Base-by-base conservation (phyloP, 1,140 invertebrate species). In the Calycopis cecrops region DNA sequence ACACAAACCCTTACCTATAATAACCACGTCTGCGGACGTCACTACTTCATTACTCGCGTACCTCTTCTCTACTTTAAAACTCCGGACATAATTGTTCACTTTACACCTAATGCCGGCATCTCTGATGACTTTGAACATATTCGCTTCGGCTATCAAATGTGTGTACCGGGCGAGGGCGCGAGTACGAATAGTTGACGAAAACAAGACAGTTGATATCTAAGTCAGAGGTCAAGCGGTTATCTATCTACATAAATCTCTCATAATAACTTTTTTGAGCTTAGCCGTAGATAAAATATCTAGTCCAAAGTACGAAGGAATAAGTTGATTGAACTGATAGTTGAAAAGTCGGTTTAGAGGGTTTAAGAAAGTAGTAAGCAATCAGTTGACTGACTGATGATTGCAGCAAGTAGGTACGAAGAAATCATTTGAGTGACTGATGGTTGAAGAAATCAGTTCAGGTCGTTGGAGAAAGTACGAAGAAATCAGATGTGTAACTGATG, bases 21-120 rank as follows among this genome's bases (percentile, higher is more conserved):
- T 71, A 57, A 86, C 83, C 42, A 86, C 77, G 69, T 86, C 83
- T 4, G 83, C 83, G 4, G 80, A 83, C 7, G 76, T 71, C 18
- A 80, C 74, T 0, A 86, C 60, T 35, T 86, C 75, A 38, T 67
- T 63, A 17, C 69, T 69, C 0, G 71, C 70, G 18, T 61, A 12
- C 66, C 63, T 50, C 60, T 60, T 17, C 44, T 63, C 17, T 50
- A 48, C 28, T 47, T 48, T 62, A 12, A 35, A 57, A 42, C 48
- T 58, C 60, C 68, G 73, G 11, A 78, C 73, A 66, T 65, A 78
- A 52, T 66, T 77, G 4, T 33, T 57, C 8, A 67, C 63, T 42
- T 77, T 76, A 14, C 17, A 56, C 33, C 69, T 66, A 52, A 77
- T 59, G 55, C 64, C 53, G 9, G 52, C 55, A 60, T 77, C 65